These are phyloP conservation scores for Suricata suricatta DNA, from an alignment of 2,113 vertebrate species.

Conservation along the genomic window DNA sequence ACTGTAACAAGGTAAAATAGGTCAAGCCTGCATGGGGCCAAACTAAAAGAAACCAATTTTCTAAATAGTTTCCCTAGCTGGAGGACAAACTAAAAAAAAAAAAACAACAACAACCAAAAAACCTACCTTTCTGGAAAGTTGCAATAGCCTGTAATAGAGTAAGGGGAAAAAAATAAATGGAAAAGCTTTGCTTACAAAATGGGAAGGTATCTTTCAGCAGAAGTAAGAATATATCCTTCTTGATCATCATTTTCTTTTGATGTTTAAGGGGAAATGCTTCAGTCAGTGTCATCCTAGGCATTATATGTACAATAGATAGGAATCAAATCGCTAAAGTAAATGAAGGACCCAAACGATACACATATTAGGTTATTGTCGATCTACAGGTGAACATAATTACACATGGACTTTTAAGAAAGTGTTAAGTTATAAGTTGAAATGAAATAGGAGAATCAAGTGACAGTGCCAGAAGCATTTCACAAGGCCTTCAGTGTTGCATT, in stretches of 20 bases:
- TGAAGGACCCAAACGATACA: neutral
- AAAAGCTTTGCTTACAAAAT: neutral
- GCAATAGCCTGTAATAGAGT: constrained; percentile 50
- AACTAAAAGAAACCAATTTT: constrained; percentile 61
- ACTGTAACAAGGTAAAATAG: constrained; percentile 68
- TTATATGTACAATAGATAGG: neutral
- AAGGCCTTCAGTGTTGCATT: neutral
- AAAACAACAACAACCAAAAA: neutral
- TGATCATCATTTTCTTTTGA: neutral
- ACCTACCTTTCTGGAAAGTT: constrained; percentile 32
- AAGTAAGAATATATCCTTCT: neutral
- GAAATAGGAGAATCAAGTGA: neutral
- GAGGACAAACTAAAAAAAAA: constrained; percentile 31
- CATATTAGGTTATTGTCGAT: neutral
- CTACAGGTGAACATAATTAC: neutral
- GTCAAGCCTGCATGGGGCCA: constrained; percentile 60
- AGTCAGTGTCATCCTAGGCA: neutral
- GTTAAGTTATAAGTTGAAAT: neutral
- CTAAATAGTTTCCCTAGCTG: constrained; percentile 67
- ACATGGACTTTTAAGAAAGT: neutral
- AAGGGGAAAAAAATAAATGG: neutral
- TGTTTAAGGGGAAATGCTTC: neutral
- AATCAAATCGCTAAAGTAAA: neutral
- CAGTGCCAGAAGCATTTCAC: neutral
- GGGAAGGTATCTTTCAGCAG: neutral